Evolutionary conservation across 2,113 vertebrate species (phyloP).

Genomic region (Bathybates hornii): DNA sequence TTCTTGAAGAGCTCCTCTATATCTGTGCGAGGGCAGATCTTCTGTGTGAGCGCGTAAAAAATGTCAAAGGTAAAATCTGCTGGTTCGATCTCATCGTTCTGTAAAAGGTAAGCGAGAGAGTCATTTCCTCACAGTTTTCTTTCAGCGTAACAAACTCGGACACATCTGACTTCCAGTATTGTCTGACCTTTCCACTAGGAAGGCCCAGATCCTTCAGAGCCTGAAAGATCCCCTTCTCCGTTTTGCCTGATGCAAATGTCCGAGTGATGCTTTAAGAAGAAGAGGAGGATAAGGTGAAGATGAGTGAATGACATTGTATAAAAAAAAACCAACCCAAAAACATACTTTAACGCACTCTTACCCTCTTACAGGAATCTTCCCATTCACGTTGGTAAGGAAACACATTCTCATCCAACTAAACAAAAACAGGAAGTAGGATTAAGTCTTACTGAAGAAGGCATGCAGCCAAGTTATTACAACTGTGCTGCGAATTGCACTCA

Average conservation of each 20-base stretch:
- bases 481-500: constrained; percentile 68
- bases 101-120: constrained; percentile 22
- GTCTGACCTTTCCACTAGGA: constrained; percentile 94
- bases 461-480: neutral
- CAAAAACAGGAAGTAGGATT: constrained; percentile 5
- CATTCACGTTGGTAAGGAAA: constrained; percentile 91
- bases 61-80: constrained; percentile 92
- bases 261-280: constrained; percentile 82
- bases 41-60: constrained; percentile 97
- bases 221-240: constrained; percentile 99
- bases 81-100: constrained; percentile 98
- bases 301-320: neutral
- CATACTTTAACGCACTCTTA: constrained; percentile 55
- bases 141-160: neutral
- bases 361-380: constrained; percentile 96
- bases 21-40: constrained; percentile 97
- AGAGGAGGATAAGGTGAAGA: neutral
- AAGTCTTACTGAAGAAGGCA: neutral
- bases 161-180: neutral
- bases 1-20: constrained; percentile 97
- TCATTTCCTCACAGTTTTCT: neutral
- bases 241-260: constrained; percentile 98
- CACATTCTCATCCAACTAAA: constrained; percentile 97
- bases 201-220: constrained; percentile 95
- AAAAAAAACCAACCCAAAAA: neutral